A percentile compares a stretch with the other conserved stretches of the same genome.
phyloP scores from a whole-genome alignment of 92 coral and sea anemone species.

The Palythoa grandiflora region DNA sequence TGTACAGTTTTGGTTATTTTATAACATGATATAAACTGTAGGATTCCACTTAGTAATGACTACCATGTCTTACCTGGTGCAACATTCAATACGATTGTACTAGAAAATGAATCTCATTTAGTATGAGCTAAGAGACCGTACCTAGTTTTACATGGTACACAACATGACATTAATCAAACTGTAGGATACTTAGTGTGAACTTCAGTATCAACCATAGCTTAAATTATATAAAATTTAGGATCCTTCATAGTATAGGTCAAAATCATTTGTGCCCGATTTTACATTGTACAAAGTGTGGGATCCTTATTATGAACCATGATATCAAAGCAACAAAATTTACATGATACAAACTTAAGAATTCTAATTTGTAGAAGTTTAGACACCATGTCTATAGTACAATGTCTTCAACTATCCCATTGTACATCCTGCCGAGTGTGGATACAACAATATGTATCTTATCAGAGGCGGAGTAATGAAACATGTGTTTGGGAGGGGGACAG shows the following conservation, averaged over 20 bases:
- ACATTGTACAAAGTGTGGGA: background rate
- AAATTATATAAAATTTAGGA: background rate
- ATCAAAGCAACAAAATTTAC: background rate
- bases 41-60: background rate
- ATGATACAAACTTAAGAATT: slow-evolving; percentile 34
- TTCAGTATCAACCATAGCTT: background rate
- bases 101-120: too few species aligned
- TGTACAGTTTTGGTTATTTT: too few species aligned
- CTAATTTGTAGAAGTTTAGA: background rate
- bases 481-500: too few species aligned
- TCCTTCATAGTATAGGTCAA: background rate
- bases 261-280: background rate
- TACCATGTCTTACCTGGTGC: background rate
- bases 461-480: too few species aligned
- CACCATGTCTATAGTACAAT: background rate
- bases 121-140: background rate
- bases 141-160: background rate
- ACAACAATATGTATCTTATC: too few species aligned
- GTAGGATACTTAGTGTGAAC: background rate
- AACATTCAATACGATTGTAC: background rate
- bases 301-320: background rate
- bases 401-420: too few species aligned
- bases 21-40: slow-evolving; percentile 47
- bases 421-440: too few species aligned
- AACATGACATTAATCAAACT: background rate